Conservation (phyloP, 2,888 invertebrate genomes). For the Agonopterix subpropinquella region DNA sequence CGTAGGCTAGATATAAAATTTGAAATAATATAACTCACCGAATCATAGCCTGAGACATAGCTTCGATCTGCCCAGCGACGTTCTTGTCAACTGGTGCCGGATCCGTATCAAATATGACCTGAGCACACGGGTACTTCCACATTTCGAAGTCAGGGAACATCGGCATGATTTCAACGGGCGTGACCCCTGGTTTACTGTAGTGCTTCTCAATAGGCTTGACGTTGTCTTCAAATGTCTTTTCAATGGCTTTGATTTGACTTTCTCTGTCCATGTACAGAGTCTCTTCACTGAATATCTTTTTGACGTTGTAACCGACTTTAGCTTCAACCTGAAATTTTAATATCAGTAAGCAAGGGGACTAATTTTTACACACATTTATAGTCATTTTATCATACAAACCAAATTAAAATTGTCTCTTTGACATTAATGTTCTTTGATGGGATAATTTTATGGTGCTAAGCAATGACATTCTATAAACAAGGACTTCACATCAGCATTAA, state of each 20-base stretch:
- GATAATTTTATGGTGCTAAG: no score
- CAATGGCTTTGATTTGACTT: conserved; percentile 97
- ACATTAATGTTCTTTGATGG: no score
- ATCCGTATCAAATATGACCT: conserved; percentile 98
- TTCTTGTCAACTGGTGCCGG: conserved; percentile 94
- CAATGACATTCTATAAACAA: no score
- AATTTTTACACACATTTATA: no score
- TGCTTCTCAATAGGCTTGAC: conserved; percentile 91
- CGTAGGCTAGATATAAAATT: no score
- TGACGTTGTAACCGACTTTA: conserved; percentile 98
- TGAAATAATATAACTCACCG: conserved; percentile 69
- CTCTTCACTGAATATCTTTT: conserved; percentile 94
- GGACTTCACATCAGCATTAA: no score
- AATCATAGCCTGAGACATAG: conserved; percentile 99
- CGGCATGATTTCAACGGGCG: conserved; percentile 88
- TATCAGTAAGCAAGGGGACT: no score
- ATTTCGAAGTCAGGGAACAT: conserved; percentile 97
- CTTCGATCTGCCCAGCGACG: conserved; percentile 92
- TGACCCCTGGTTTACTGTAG: conserved; percentile 97
- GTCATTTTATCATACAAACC: no score
- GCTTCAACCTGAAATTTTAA: conserved; percentile 85
- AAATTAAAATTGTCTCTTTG: no score
- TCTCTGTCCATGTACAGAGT: conserved; percentile 97
- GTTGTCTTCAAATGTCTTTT: conserved; percentile 96
- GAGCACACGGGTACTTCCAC: conserved; percentile 99